phyloP scores from a whole-genome alignment of 37 sponge, comb jelly and placozoan species.

The Chondrilla cf. caribensis region DNA sequence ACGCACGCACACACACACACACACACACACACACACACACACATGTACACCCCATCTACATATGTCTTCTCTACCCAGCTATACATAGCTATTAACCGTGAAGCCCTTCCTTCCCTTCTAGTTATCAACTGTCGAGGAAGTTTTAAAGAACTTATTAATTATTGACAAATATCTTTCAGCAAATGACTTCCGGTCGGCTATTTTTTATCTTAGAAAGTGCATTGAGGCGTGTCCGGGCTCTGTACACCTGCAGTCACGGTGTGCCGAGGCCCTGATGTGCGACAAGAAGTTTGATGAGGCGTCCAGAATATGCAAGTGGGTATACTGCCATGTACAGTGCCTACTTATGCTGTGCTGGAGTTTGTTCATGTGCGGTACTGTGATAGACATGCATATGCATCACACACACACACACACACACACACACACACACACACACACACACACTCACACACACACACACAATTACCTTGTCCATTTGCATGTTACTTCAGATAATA shows the following conservation, averaged over 20 bases:
- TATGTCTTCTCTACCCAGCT: too few relatives aligned
- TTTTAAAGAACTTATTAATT: neutral
- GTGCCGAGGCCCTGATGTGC: constrained; percentile 57
- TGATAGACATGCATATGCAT: too few relatives aligned
- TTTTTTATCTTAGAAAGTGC: constrained; percentile 41
- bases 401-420: too few relatives aligned
- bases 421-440: too few relatives aligned
- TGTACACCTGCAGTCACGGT: constrained; percentile 15
- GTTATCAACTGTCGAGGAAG: neutral
- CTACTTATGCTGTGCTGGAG: too few relatives aligned
- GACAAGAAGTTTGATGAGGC: constrained; percentile 47
- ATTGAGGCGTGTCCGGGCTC: constrained; percentile 51
- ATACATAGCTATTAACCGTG: too few relatives aligned
- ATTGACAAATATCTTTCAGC: neutral
- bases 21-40: neutral
- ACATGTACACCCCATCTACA: too few relatives aligned
- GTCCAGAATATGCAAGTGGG: constrained; percentile 56
- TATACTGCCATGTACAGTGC: too few relatives aligned
- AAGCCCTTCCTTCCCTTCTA: neutral
- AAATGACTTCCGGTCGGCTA: constrained; percentile 28
- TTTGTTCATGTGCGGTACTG: too few relatives aligned
- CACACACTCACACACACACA: too few relatives aligned
- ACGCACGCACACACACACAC: neutral
- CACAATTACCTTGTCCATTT: too few relatives aligned
- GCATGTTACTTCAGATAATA: too few relatives aligned